A percentile compares a stretch with the other conserved stretches of the same genome.
phyloP scores from a whole-genome alignment of 2,113 vertebrate genomes.

The Syrmaticus mikado region DNA sequence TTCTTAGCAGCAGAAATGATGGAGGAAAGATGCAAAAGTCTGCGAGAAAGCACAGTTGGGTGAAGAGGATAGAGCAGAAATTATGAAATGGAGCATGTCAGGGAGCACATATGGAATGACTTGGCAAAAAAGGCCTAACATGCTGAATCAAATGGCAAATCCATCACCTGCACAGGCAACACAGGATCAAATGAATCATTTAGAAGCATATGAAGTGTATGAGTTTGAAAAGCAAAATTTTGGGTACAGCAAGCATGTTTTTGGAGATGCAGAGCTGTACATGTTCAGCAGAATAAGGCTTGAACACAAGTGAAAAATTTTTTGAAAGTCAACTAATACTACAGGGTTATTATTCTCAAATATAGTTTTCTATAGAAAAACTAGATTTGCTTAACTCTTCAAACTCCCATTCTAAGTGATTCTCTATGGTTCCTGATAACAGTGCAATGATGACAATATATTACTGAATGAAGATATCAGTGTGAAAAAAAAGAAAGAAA shows the following conservation, averaged over 20 bases:
- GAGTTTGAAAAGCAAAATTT: background rate
- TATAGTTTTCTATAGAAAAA: background rate
- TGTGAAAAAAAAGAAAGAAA: background rate
- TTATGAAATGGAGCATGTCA: background rate
- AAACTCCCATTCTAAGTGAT: background rate
- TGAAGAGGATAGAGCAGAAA: background rate
- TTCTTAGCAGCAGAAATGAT: background rate
- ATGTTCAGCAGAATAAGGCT: background rate
- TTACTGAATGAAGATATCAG: background rate
- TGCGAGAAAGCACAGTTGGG: background rate
- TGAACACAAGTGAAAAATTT: background rate
- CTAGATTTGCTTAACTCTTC: background rate
- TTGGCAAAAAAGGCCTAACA: background rate
- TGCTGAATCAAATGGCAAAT: background rate
- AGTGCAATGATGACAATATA: background rate
- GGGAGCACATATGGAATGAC: background rate
- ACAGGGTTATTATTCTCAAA: background rate
- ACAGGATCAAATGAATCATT: slow-evolving; percentile 1
- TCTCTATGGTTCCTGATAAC: background rate
- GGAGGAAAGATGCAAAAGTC: background rate
- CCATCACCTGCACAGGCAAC: background rate
- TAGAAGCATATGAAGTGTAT: background rate
- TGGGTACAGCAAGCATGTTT: background rate
- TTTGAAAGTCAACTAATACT: background rate
- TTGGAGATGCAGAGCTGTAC: background rate